A percentile compares a stretch with the other conserved stretches of the same genome.
Conservation (phyloP, 2,888 invertebrate species). For the Chloroclysta siterata region DNA sequence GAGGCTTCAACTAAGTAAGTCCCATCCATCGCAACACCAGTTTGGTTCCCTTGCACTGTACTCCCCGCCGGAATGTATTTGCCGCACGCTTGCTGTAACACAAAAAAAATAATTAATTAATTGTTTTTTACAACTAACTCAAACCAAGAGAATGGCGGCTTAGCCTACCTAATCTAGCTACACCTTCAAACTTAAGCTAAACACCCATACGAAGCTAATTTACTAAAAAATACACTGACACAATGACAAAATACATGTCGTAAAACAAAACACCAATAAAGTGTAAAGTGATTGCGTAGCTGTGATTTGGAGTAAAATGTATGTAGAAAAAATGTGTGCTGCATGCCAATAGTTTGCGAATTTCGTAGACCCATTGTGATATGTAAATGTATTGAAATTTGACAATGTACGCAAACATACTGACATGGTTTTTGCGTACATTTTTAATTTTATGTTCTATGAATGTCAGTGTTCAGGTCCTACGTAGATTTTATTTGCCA, state of each 20-base stretch:
- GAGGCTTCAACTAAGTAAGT: constrained; percentile 94
- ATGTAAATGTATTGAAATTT: constrained; percentile 55
- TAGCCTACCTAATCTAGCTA: constrained; percentile 55
- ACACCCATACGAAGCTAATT: constrained; percentile 48
- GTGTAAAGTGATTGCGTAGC: constrained; percentile 47
- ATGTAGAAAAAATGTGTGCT: constrained; percentile 51
- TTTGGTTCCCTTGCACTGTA: constrained; percentile 92
- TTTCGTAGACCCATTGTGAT: constrained; percentile 76
- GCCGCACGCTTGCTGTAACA: constrained; percentile 91
- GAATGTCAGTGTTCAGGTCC: constrained; percentile 44
- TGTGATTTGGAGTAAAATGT: constrained; percentile 49
- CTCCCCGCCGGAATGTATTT: constrained; percentile 95
- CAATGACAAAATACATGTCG: constrained; percentile 29
- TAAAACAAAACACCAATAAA: constrained; percentile 44
- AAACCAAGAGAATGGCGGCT: constrained; percentile 26
- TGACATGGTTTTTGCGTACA: constrained; percentile 19
- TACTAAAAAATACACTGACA: constrained; percentile 47
- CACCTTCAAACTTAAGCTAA: constrained; percentile 46
- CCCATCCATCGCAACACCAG: constrained; percentile 92
- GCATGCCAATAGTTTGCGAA: constrained; percentile 57
- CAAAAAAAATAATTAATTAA: constrained; percentile 27
- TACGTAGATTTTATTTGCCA: constrained; percentile 3
- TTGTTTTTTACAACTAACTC: background rate
- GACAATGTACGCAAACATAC: constrained; percentile 1
- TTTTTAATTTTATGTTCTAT: constrained; percentile 25